A percentile compares a stretch with the other conserved stretches of the same genome.
These are phyloP conservation scores for Setophaga coronata DNA, from an alignment of 2,113 vertebrate species.

Conservation along the genomic window DNA sequence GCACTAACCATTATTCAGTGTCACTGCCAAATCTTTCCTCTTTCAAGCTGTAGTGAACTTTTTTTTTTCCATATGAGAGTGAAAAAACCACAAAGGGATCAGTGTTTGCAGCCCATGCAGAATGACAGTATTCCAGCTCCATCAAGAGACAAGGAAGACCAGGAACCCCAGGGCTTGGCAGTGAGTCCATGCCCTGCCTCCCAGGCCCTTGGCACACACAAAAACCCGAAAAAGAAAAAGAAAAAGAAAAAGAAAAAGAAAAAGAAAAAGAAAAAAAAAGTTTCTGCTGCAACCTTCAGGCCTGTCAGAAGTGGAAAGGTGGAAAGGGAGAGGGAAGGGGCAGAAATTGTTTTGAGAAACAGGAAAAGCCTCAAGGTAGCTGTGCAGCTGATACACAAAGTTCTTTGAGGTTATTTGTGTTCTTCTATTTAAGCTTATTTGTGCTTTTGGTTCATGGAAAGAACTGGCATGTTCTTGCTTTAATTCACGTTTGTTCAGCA, in stretches of 20 bases:
- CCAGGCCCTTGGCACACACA: neutral
- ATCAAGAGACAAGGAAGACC: neutral
- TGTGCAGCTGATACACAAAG: neutral
- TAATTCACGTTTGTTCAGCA: neutral
- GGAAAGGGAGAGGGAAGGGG: neutral
- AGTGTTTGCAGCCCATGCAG: neutral
- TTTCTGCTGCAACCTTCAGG: neutral
- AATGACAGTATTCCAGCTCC: neutral
- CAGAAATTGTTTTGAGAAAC: neutral
- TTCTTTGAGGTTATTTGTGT: neutral
- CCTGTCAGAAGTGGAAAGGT: neutral
- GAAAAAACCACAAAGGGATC: neutral
- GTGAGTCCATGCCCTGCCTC: neutral
- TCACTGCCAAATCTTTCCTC: neutral
- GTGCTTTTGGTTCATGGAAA: neutral
- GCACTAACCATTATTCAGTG: accelerated
- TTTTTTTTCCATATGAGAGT: neutral
- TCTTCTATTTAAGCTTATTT: neutral
- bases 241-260: too few species aligned
- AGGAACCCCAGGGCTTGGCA: neutral
- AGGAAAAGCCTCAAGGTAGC: neutral
- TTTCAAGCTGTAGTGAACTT: neutral
- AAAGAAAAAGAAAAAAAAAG: neutral
- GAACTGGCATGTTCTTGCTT: neutral
- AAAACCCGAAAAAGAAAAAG: too few species aligned